phyloP scores from a whole-genome alignment of 2,797 vertebrate genomes.

The Trachurus trachurus region DNA sequence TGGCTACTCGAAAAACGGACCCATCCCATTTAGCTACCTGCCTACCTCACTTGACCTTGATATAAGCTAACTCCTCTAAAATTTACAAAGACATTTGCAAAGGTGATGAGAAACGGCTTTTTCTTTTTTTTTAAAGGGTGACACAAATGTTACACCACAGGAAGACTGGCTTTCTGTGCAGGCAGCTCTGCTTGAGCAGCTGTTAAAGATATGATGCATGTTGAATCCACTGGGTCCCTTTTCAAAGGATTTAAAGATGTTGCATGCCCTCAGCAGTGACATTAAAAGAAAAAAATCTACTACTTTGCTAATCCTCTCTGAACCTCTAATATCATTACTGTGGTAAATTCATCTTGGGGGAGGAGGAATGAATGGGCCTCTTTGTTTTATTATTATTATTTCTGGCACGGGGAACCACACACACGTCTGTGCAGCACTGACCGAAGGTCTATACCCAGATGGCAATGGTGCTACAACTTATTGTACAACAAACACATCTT shows the following conservation, averaged over 20 bases:
- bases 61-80: conserved; percentile 3
- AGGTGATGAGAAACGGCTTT: conserved; percentile 11
- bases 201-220: conserved; percentile 58
- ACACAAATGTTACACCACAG: conserved; percentile 55
- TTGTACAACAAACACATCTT: conserved; percentile 86
- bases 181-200: conserved; percentile 39
- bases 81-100: conserved; percentile 20
- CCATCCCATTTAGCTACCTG: background rate
- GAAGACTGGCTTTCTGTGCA: conserved; percentile 37
- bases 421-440: conserved; percentile 79
- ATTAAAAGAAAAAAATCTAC: conserved; percentile 70
- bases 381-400: conserved; percentile 89
- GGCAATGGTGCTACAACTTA: conserved; percentile 81
- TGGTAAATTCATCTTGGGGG: conserved; percentile 81
- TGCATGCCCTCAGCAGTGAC: conserved; percentile 75
- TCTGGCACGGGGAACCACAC: conserved; percentile 79
- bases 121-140: conserved; percentile 35
- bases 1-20: conserved; percentile 3
- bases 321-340: conserved; percentile 84
- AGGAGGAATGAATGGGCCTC: conserved; percentile 80
- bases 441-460: conserved; percentile 86
- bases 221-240: conserved; percentile 66
- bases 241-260: conserved; percentile 77
- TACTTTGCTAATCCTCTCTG: conserved; percentile 80
- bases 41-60: conserved; percentile 26